Conservation (phyloP, 2,888 invertebrate species). For the Ichneumon xanthorius region DNA sequence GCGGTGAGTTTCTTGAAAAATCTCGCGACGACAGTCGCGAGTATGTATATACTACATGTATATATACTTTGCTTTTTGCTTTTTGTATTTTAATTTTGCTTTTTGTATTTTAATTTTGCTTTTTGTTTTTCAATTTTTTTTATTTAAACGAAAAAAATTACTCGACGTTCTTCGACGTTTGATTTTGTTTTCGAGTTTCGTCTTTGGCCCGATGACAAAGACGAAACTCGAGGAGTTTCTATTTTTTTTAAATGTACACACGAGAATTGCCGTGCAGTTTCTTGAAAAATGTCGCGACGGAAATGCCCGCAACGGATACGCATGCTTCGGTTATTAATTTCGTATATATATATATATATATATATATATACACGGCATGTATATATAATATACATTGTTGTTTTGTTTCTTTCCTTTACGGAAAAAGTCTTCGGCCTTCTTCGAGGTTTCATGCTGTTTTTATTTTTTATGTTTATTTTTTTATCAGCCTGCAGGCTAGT, state of each 20-base stretch:
- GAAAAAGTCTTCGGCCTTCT: neutral
- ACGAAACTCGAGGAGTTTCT: no score
- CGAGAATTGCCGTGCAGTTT: conserved; percentile 7
- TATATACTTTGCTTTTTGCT: no score
- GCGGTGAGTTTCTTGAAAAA: conserved; percentile 19
- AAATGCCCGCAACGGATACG: conserved; percentile 73
- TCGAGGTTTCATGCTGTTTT: conserved; percentile 37
- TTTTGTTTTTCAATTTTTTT: neutral
- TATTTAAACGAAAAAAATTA: no score
- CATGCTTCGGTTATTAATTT: conserved; percentile 58
- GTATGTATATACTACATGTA: no score
- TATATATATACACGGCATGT: no score
- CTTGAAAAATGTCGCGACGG: conserved; percentile 60
- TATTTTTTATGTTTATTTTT: neutral
- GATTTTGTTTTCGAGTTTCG: no score
- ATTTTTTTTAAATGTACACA: neutral
- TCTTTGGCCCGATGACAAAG: no score
- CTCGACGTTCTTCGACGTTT: conserved; percentile 21
- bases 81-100: no score
- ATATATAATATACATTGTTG: no score
- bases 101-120: no score
- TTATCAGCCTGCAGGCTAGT: neutral
- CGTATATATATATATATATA: neutral
- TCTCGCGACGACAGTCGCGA: conserved; percentile 72
- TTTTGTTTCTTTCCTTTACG: neutral